These are phyloP conservation scores for Philopotamus ludificatus DNA, from an alignment of 1,140 invertebrate genomes.

Conservation along the genomic window DNA sequence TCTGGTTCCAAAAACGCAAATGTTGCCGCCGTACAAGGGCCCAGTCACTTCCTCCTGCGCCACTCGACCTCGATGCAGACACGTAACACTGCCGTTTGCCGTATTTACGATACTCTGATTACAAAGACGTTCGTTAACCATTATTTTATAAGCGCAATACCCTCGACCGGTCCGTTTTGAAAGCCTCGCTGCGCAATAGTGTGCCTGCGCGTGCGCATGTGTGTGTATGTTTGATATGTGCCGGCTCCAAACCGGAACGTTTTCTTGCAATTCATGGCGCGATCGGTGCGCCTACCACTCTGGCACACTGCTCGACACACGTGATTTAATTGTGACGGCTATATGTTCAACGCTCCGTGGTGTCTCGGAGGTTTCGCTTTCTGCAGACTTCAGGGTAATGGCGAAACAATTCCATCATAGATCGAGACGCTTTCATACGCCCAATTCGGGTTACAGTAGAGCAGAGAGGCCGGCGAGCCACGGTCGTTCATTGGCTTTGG, in stretches of 20 bases:
- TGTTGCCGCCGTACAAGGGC: background rate
- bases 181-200: slow-evolving; percentile 8
- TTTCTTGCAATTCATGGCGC: background rate
- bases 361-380: background rate
- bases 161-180: slow-evolving; percentile 1
- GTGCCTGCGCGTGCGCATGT: background rate
- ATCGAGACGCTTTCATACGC: no score
- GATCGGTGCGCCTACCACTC: background rate
- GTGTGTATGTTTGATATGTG: background rate
- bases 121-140: slow-evolving; percentile 9
- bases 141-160: background rate
- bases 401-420: no score
- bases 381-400: background rate
- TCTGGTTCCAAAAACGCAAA: no score
- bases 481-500: no score
- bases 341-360: no score
- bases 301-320: background rate
- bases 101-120: slow-evolving; percentile 5
- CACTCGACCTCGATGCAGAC: slow-evolving; percentile 1
- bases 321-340: background rate
- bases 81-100: background rate
- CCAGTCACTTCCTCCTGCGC: slow-evolving; percentile 2
- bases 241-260: background rate
- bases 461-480: no score
- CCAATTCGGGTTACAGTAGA: no score